A percentile compares a stretch with the other conserved stretches of the same genome.
These are phyloP conservation scores for Pomatostomus ruficeps DNA, from an alignment of 2,113 vertebrate genomes.

Conservation along the genomic window DNA sequence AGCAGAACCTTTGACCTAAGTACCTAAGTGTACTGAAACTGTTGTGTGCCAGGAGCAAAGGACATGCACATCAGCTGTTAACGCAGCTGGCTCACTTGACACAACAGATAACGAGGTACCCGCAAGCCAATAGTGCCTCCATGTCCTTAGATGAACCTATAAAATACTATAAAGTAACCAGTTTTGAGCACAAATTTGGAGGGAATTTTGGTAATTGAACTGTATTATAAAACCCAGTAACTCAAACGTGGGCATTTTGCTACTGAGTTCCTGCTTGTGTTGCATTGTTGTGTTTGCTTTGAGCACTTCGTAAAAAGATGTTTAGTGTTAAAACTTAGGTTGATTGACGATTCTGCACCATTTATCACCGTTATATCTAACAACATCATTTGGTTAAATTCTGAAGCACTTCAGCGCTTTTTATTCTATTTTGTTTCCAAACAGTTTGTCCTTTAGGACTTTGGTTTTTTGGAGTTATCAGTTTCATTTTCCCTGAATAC, in stretches of 20 bases:
- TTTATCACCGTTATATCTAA: rapidly evolving
- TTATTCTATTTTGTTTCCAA: not conserved
- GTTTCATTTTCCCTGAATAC: not conserved
- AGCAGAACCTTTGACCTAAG: not conserved
- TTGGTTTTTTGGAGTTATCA: not conserved
- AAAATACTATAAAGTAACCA: not conserved
- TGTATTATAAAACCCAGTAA: not conserved
- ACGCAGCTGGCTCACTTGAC: not conserved
- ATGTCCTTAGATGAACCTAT: not conserved
- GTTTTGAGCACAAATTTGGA: not conserved
- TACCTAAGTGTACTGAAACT: not conserved
- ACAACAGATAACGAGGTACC: not conserved
- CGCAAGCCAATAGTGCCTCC: not conserved
- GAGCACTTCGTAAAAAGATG: not conserved
- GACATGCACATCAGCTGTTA: not conserved
- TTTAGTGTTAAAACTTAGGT: not conserved
- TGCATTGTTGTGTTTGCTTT: not conserved
- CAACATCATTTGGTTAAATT: not conserved
- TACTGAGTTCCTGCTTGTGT: not conserved
- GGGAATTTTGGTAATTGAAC: not conserved
- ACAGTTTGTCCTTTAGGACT: not conserved
- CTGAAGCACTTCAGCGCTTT: not conserved
- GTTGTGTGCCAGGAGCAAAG: not conserved
- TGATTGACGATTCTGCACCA: not conserved
- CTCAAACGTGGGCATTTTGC: not conserved